Conservation (phyloP, 2,113 vertebrate species). For the Laticauda laticaudata region DNA sequence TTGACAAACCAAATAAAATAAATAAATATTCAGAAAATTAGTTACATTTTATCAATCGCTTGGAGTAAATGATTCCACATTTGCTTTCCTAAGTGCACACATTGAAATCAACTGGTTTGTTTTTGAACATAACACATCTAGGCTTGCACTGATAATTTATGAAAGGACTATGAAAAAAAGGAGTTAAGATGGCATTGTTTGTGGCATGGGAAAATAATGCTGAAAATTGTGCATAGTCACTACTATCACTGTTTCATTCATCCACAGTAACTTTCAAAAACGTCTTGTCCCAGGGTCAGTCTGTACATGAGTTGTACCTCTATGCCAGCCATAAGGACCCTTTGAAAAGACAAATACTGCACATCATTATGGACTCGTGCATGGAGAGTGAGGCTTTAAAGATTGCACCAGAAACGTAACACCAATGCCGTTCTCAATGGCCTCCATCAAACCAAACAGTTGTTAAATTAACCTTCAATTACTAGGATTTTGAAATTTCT, state of each 20-base stretch:
- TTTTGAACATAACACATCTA: background rate
- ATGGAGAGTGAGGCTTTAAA: too few species aligned
- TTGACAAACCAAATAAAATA: too few species aligned
- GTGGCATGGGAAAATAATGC: background rate
- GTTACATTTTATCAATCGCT: background rate
- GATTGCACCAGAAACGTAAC: background rate
- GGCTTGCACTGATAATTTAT: background rate
- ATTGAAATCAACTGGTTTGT: background rate
- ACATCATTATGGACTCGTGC: background rate
- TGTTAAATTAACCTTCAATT: background rate
- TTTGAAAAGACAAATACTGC: background rate
- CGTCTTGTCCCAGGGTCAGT: background rate
- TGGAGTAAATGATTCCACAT: background rate
- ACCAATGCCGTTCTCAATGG: background rate
- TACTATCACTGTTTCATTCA: background rate
- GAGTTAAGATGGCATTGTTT: background rate
- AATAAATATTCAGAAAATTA: background rate
- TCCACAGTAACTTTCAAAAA: background rate
- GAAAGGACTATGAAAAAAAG: background rate
- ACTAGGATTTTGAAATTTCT: background rate
- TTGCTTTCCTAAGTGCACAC: too few species aligned
- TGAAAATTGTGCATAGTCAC: background rate
- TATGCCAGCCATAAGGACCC: background rate
- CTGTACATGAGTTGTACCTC: background rate
- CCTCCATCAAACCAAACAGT: background rate